Base-by-base conservation (phyloP, 1,140 invertebrate genomes). In the Drosophila baimaii region DNA sequence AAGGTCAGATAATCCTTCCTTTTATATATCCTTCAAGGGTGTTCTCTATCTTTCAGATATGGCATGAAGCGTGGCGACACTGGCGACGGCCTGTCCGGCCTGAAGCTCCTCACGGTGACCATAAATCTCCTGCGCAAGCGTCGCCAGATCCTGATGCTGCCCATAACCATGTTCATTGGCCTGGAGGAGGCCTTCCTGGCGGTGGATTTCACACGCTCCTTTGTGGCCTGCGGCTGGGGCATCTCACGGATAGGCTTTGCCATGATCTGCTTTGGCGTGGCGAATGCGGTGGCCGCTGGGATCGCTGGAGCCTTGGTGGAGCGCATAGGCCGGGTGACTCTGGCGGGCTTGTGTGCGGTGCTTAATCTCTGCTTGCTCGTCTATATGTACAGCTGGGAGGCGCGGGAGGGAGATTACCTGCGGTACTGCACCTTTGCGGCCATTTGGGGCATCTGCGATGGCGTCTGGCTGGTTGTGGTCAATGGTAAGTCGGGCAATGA, bases 161-260 rank as follows among this genome's bases (percentile, higher is more conserved):
- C 98, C 0, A 95, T 99, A n/a, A 98, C 97, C 2, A 95, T 98
- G 62, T 99, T 98, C 91, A 98, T 98, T 83, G 98, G 98, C 1
- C 94, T 98, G 29, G 97, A 98, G 89, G 98, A 99, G 92, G 97
- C 97, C 0, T 98, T 98, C 92, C 94, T 98, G 76, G 95, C 96
- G 8, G 97, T 97, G 8, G 97, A 98, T 91, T 99, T 95, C 75
- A 98, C 96, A 9, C 95, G 96, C 75, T 96, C 97, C 0, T 98
- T 95, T 84, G 96, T 98, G 2, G 96, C 95, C 1, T 99, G 98
- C 85, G 95, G 96, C 1, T 96, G 96, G 94, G 98, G 97, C 3
- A 96, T 98, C 68, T 95, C 94, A 61, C 96, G 97, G 79, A 97
- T 99, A 29, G 98, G 97, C 1, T 98, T 95, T 81, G 96, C 98